Conservation (phyloP, 2,797 vertebrate species). For the Ptychobarbus kaznakovi region DNA sequence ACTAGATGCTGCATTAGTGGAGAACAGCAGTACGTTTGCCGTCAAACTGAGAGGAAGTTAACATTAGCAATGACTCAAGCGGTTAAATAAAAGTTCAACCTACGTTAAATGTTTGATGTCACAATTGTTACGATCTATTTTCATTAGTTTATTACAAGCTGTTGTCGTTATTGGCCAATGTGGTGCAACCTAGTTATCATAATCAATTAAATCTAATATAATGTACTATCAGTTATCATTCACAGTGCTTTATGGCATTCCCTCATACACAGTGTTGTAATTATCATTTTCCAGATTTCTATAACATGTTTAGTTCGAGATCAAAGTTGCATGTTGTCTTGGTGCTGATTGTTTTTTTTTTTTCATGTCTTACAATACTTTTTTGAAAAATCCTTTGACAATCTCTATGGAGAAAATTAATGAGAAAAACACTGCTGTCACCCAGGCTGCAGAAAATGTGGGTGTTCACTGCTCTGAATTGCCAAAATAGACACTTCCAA, state of each 20-base stretch:
- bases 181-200: no score
- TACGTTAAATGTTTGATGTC: no score
- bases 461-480: neutral
- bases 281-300: neutral
- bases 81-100: no score
- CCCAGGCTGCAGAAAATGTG: slow-evolving; percentile 3
- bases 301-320: neutral
- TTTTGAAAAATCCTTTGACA: neutral
- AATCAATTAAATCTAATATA: neutral
- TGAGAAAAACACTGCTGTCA: neutral
- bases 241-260: neutral
- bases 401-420: slow-evolving; percentile 13
- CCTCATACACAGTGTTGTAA: neutral
- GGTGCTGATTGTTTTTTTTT: neutral
- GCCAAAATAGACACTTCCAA: neutral
- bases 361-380: neutral
- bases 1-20: no score
- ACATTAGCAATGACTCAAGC: no score
- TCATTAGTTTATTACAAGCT: no score
- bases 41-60: no score
- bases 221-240: neutral
- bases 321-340: neutral
- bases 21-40: no score
- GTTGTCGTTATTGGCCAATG: no score
- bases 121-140: no score